Evolutionary conservation across 2,113 vertebrate species (phyloP), one percentile per base, ranked within the genome.

Genomic region (Pteropus alecto): DNA sequence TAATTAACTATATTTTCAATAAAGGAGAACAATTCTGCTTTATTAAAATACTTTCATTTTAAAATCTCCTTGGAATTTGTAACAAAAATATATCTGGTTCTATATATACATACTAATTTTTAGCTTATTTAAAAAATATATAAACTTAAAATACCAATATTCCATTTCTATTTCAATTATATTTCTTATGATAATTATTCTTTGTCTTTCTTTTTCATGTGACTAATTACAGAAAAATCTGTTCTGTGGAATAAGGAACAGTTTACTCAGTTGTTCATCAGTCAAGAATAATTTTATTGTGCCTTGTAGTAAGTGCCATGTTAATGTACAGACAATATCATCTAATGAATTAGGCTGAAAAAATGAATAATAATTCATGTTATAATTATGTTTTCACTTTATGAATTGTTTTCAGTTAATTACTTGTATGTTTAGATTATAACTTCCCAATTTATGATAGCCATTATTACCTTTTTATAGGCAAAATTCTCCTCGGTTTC

Each of bases 111-210:
- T 63, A 22, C 15, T 58, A 38, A 33, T 16, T 83, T 91, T 97
- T 93, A 90, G 24, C 9, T 70, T 4, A 51, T 61, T 71, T 16
- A 16, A 14, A 60, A 89, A 46, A 89, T 46, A n/a, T 7, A 65
- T 4, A 56, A 83, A 78, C 6, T 89, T 78, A 83, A 84, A 41
- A 38, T 76, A 79, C 61, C 51, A 71, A 26, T 26, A 78, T 9
- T 77, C 82, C 21, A 58, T 93, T 74, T 70, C 6, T 56, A 9
- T 70, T 35, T 73, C 43, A 88, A 6, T 85, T 94, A 33, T 41
- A 7, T 78, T 89, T 92, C 30, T 91, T 41, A 38, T 60, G 79
- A 67, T 70, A 90, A 70, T 87, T 33, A 83, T 92, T 96, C 13
- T 43, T 15, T 26, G 51, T 91, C 18, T 54, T 73, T 48, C 48